phyloP scores from a whole-genome alignment of 1,140 invertebrate genomes.

The Heliconius melpomene region DNA sequence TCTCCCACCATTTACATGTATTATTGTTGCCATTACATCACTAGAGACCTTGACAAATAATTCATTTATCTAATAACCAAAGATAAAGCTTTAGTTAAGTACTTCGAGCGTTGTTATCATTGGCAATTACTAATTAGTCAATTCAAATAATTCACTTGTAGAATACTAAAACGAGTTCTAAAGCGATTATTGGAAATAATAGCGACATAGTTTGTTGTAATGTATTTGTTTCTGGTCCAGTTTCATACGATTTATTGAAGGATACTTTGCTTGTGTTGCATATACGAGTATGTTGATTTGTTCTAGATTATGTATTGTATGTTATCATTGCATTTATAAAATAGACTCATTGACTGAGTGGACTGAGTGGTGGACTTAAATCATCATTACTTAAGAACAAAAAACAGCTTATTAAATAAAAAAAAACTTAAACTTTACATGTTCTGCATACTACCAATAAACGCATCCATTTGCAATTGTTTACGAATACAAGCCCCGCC shows the following conservation, averaged over 20 bases:
- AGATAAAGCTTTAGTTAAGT: background rate
- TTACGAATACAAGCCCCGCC: conserved; percentile 22
- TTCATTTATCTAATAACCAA: conserved; percentile 57
- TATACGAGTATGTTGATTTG: background rate
- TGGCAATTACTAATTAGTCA: conserved; percentile 23
- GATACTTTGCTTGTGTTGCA: background rate
- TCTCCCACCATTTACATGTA: conserved; percentile 54
- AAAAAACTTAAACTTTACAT: too few species aligned
- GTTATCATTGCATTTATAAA: background rate
- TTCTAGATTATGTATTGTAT: background rate
- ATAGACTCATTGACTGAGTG: too few species aligned
- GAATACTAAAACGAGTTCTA: conserved; percentile 10
- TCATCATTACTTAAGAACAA: too few species aligned
- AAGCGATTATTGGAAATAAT: background rate
- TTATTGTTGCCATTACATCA: conserved; percentile 68
- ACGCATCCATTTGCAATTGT: conserved; percentile 39
- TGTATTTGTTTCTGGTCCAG: background rate
- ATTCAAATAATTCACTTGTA: conserved; percentile 17
- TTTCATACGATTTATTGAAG: background rate
- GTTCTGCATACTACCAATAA: background rate
- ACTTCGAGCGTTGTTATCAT: background rate
- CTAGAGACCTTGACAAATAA: conserved; percentile 59
- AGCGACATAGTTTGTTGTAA: background rate
- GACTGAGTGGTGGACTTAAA: too few species aligned
- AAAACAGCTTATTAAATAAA: too few species aligned